These are phyloP conservation scores for Tetranychus urticae DNA, from an alignment of 1,140 invertebrate species.

Conservation along the genomic window DNA sequence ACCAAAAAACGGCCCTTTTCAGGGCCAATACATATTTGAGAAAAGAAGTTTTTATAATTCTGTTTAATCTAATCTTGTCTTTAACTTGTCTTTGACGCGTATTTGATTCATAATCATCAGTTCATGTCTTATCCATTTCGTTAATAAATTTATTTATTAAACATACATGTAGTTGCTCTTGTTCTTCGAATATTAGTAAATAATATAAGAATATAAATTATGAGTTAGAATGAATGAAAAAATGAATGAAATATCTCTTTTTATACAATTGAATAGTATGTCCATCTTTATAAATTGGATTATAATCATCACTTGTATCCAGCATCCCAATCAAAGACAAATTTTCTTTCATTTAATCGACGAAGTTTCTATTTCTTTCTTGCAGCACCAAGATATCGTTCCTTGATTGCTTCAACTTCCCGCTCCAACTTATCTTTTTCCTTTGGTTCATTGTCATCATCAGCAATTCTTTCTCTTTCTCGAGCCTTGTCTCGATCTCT, in stretches of 20 bases:
- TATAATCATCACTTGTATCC: constrained; percentile 94
- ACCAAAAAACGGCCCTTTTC: too few relatives aligned
- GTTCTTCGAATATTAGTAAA: too few relatives aligned
- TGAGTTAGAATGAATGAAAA: constrained; percentile 33
- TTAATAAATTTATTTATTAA: too few relatives aligned
- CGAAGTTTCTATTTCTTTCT: constrained; percentile 81
- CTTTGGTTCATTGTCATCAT: constrained; percentile 12
- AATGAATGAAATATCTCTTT: constrained; percentile 87
- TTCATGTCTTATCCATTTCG: too few relatives aligned
- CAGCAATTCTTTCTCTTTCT: constrained; percentile 15
- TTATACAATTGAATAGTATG: constrained; percentile 73
- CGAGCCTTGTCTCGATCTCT: constrained; percentile 5
- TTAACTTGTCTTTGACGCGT: too few relatives aligned
- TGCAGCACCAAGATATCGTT: constrained; percentile 71
- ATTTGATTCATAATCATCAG: too few relatives aligned
- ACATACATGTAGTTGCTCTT: too few relatives aligned
- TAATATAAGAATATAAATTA: too few relatives aligned
- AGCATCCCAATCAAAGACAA: constrained; percentile 99
- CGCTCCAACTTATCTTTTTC: constrained; percentile 51
- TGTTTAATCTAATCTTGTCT: too few relatives aligned
- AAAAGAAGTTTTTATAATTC: too few relatives aligned
- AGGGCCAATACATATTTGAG: too few relatives aligned
- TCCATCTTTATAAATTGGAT: constrained; percentile 80
- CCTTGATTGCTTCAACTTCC: constrained; percentile 70
- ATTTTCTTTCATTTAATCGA: constrained; percentile 88